Evolutionary conservation across 2,113 vertebrate species (phyloP).

Genomic region (Camelus bactrianus): DNA sequence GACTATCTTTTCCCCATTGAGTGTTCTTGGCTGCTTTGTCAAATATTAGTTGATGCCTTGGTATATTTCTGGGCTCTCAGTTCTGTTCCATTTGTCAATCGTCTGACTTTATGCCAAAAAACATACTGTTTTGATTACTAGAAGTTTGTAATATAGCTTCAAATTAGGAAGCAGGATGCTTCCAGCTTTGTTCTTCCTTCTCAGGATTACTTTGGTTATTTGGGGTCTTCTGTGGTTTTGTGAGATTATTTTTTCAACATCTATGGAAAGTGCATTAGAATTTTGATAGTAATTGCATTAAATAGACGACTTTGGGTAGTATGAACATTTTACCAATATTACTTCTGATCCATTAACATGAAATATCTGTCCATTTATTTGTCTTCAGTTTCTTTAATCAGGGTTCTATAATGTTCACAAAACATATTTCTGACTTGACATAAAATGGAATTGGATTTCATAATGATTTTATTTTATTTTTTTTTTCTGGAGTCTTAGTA

Average conservation of each 20-base stretch:
- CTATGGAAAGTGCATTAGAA: not conserved
- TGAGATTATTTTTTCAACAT: not conserved
- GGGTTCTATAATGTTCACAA: not conserved
- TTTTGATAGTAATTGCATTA: not conserved
- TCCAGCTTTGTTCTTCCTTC: not conserved
- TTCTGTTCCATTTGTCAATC: not conserved
- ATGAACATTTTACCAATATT: not conserved
- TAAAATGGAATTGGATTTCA: slow-evolving; percentile 58
- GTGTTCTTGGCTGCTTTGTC: not conserved
- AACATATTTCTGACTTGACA: slow-evolving; percentile 62
- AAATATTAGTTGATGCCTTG: not conserved
- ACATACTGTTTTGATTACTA: not conserved
- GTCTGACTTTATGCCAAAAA: not conserved
- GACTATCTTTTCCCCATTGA: not conserved
- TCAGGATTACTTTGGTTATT: not conserved
- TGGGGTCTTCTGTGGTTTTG: not conserved
- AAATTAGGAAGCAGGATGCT: not conserved
- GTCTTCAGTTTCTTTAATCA: not conserved
- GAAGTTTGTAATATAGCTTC: not conserved
- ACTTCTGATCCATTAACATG: not conserved
- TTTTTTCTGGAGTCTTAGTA: not conserved
- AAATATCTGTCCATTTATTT: not conserved
- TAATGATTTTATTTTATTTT: not conserved
- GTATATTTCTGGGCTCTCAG: not conserved
- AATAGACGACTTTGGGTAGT: not conserved